A percentile compares a stretch with the other conserved stretches of the same genome.
These are phyloP conservation scores for Microhierax caerulescens DNA, from an alignment of 2,797 vertebrate genomes.

Conservation along the genomic window DNA sequence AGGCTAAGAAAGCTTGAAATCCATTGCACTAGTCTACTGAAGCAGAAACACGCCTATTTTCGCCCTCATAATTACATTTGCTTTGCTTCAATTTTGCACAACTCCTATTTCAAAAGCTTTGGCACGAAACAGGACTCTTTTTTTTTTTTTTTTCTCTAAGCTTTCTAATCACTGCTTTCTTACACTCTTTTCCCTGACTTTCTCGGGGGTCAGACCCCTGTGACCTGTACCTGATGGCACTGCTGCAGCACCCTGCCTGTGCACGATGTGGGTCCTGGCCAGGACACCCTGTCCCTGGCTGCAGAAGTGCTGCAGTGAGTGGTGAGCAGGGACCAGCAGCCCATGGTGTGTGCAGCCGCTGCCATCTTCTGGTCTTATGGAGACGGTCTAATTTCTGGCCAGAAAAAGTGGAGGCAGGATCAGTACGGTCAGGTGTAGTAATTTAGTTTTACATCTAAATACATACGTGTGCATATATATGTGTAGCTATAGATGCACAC, in stretches of 20 bases:
- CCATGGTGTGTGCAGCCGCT: not conserved
- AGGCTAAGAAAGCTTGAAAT: not conserved
- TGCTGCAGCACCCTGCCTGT: not conserved
- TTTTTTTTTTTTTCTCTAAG: not conserved
- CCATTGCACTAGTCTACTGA: not conserved
- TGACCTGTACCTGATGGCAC: not conserved
- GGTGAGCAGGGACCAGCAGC: fast-evolving
- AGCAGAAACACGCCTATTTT: not conserved
- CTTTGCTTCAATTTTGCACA: not conserved
- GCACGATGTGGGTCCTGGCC: not conserved
- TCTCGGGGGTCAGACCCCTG: not conserved
- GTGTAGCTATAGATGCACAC: fast-evolving
- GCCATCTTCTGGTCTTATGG: constrained; percentile 22
- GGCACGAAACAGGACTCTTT: fast-evolving
- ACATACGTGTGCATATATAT: fast-evolving
- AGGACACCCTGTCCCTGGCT: fast-evolving
- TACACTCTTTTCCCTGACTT: not conserved
- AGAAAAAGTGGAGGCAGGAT: not conserved
- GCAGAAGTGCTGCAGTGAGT: fast-evolving
- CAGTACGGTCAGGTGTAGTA: fast-evolving
- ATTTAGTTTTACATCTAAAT: not conserved
- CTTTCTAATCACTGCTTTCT: fast-evolving
- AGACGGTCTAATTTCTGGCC: not conserved
- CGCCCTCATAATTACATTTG: not conserved
- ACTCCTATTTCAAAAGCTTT: not conserved